A percentile compares a stretch with the other conserved stretches of the same genome.
phyloP scores from a whole-genome alignment of 2,113 vertebrate species.

The Chinchilla lanigera region DNA sequence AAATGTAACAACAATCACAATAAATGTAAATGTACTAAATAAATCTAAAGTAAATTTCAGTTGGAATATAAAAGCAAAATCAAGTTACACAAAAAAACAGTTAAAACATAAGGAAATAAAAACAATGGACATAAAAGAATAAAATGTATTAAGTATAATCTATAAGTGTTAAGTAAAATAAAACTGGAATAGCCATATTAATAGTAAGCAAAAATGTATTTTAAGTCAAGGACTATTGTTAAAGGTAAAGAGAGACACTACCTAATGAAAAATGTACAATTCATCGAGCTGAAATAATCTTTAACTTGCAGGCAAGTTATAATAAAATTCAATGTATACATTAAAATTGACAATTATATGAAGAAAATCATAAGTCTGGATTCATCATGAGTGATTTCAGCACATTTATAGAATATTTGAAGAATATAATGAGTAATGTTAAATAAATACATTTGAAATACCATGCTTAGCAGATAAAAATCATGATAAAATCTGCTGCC shows the following conservation, averaged over 20 bases:
- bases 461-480: background rate
- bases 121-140: background rate
- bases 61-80: background rate
- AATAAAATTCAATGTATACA: background rate
- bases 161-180: background rate
- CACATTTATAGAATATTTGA: background rate
- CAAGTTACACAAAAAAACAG: background rate
- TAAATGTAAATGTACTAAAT: background rate
- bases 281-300: background rate
- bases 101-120: background rate
- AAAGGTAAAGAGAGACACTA: background rate
- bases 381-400: background rate
- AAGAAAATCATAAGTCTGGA: background rate
- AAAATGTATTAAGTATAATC: background rate
- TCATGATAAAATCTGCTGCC: background rate
- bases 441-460: slow-evolving; percentile 22
- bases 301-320: background rate
- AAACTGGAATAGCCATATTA: background rate
- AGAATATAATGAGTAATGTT: background rate
- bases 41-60: background rate
- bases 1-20: background rate
- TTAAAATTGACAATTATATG: background rate
- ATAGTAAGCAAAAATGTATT: background rate
- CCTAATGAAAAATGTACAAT: background rate
- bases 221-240: background rate